These are phyloP conservation scores for Neoascia interrupta DNA, from an alignment of 2,888 invertebrate genomes.

Conservation along the genomic window DNA sequence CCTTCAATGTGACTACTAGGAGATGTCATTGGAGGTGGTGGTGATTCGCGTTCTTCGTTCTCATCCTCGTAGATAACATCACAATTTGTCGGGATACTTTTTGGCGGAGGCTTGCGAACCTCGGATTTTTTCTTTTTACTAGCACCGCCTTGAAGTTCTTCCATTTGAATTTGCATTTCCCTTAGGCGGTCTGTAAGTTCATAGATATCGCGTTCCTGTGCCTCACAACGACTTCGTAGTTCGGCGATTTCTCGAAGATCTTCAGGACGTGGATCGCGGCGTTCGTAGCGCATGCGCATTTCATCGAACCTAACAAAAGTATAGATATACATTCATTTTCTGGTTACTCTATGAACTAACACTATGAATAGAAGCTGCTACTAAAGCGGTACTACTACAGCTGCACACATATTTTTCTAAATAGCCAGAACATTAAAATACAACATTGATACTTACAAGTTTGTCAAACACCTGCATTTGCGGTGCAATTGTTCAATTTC, in stretches of 20 bases:
- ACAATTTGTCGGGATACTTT: constrained; percentile 78
- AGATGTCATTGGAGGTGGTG: constrained; percentile 56
- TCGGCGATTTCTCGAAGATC: constrained; percentile 82
- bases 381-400: constrained; percentile 22
- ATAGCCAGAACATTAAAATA: constrained; percentile 7
- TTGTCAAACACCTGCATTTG: constrained; percentile 82
- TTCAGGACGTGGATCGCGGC: constrained; percentile 82
- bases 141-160: constrained; percentile 72
- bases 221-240: constrained; percentile 81
- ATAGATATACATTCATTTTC: neutral
- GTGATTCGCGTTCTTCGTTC: constrained; percentile 76
- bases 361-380: no score
- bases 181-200: constrained; percentile 82
- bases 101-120: constrained; percentile 77
- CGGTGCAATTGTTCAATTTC: constrained; percentile 82
- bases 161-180: constrained; percentile 81
- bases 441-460: constrained; percentile 80
- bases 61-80: constrained; percentile 80
- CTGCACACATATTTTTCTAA: no score
- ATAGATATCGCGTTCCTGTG: constrained; percentile 82
- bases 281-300: constrained; percentile 82
- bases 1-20: constrained; percentile 21
- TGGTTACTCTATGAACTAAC: no score
- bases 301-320: constrained; percentile 81
- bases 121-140: constrained; percentile 70